Percentiles rank a stretch among this genome's conserved stretches.
Conservation (phyloP, 1,140 invertebrate species). For the Drosophila repletoides region DNA sequence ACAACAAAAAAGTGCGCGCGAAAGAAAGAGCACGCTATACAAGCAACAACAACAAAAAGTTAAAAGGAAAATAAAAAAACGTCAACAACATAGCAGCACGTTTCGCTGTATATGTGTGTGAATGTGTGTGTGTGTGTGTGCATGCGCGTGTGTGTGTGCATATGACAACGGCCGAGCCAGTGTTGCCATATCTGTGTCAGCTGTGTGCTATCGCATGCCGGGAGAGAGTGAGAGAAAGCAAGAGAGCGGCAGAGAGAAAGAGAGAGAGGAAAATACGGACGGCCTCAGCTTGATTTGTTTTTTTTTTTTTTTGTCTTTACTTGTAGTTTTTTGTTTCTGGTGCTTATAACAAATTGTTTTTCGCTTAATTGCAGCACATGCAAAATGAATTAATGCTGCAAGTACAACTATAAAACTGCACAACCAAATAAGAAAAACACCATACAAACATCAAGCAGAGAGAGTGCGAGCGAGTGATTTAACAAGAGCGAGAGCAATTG, state of each 20-base stretch:
- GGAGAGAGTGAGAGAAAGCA: neutral
- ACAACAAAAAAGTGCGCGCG: conserved; percentile 46
- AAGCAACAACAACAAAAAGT: conserved; percentile 3
- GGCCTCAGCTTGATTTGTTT: neutral
- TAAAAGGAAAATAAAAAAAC: conserved; percentile 18
- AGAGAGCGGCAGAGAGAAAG: conserved; percentile 1
- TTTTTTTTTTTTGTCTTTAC: conserved; percentile 5
- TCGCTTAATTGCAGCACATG: conserved; percentile 19
- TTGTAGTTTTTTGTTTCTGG: neutral
- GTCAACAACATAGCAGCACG: conserved; percentile 41
- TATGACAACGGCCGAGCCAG: conserved; percentile 36
- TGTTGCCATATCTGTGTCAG: conserved; percentile 60
- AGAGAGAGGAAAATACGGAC: neutral
- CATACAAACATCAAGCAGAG: neutral
- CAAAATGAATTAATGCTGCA: conserved; percentile 32
- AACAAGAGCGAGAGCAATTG: conserved; percentile 3
- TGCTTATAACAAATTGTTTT: conserved; percentile 19
- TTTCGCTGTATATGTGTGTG: conserved; percentile 37
- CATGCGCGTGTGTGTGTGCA: neutral
- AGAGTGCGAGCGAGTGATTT: neutral
- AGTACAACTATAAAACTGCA: conserved; percentile 5
- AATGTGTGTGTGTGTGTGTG: conserved; percentile 1
- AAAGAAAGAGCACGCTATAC: conserved; percentile 41
- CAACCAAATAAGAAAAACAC: conserved; percentile 8
- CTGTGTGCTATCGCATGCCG: conserved; percentile 26